These are phyloP conservation scores for Xenentodon cancila DNA, from an alignment of 2,797 vertebrate genomes.

Conservation along the genomic window DNA sequence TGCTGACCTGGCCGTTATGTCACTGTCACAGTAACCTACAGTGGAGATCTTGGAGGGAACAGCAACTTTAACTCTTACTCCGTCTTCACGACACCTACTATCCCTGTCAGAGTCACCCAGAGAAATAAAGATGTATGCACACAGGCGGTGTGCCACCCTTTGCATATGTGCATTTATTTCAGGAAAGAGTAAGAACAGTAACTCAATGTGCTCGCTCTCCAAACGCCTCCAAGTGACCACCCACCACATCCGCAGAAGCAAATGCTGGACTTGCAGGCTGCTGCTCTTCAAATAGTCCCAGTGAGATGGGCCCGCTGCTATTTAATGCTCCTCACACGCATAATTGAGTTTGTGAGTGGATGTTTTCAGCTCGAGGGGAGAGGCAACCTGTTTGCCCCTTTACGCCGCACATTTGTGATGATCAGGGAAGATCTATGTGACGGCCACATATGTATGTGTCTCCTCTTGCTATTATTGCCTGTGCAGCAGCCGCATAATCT, in stretches of 20 bases:
- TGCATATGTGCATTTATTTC: constrained; percentile 77
- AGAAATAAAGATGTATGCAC: constrained; percentile 17
- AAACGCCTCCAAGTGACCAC: constrained; percentile 70
- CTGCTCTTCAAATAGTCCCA: constrained; percentile 16
- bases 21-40: constrained; percentile 71
- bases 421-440: constrained; percentile 33
- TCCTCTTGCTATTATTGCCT: constrained; percentile 63
- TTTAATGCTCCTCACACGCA: constrained; percentile 48
- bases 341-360: constrained; percentile 22
- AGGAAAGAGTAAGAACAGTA: constrained; percentile 76
- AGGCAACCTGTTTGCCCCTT: constrained; percentile 63
- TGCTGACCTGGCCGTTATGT: constrained; percentile 47
- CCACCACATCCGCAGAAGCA: constrained; percentile 69
- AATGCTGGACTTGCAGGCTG: constrained; percentile 42
- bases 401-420: constrained; percentile 32
- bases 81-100: constrained; percentile 16
- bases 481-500: constrained; percentile 51
- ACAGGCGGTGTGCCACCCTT: constrained; percentile 57
- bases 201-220: constrained; percentile 69
- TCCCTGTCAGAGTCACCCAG: constrained; percentile 19
- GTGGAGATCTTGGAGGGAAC: constrained; percentile 24
- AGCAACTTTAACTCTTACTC: constrained; percentile 30
- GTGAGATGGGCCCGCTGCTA: constrained; percentile 39
- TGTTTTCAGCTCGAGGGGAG: constrained; percentile 48
- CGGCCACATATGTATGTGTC: constrained; percentile 44